A percentile compares a stretch with the other conserved stretches of the same genome.
Conservation (phyloP, 2,888 invertebrate genomes). For the Catocala sponsa region DNA sequence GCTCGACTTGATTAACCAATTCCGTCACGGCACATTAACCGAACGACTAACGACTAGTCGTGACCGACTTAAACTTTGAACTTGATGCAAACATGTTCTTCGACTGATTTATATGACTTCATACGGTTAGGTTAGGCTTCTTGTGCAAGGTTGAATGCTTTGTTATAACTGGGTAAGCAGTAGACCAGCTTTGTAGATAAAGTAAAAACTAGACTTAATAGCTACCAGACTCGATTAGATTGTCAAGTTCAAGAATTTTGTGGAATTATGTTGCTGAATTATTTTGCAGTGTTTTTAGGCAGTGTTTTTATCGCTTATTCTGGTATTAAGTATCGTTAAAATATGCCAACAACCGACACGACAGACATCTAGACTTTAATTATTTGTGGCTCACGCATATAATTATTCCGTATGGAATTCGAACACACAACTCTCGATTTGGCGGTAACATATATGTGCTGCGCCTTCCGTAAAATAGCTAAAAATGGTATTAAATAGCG, state of each 20-base stretch:
- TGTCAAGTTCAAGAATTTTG: background rate
- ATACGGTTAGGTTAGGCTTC: background rate
- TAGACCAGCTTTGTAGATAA: background rate
- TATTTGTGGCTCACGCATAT: too few relatives aligned
- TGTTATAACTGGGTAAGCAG: background rate
- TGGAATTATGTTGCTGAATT: too few relatives aligned
- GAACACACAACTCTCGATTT: too few relatives aligned
- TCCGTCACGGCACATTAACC: slow-evolving; percentile 21
- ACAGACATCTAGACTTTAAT: too few relatives aligned
- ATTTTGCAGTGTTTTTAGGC: too few relatives aligned
- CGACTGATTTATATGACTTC: background rate
- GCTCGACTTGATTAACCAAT: slow-evolving; percentile 19
- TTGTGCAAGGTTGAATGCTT: background rate
- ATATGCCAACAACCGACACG: too few relatives aligned
- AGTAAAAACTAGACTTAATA: background rate
- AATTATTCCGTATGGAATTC: too few relatives aligned
- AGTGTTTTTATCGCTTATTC: too few relatives aligned
- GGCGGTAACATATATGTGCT: too few relatives aligned
- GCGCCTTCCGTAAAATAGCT: too few relatives aligned
- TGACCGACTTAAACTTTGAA: slow-evolving; percentile 34
- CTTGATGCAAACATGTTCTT: slow-evolving; percentile 17
- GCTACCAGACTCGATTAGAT: background rate
- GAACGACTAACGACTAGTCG: slow-evolving; percentile 17
- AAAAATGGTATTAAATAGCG: too few relatives aligned
- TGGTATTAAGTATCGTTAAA: too few relatives aligned